Percentiles rank a stretch among this genome's conserved stretches.
These are phyloP conservation scores for Asbolus verrucosus DNA, from an alignment of 1,140 invertebrate species.

Conservation along the genomic window DNA sequence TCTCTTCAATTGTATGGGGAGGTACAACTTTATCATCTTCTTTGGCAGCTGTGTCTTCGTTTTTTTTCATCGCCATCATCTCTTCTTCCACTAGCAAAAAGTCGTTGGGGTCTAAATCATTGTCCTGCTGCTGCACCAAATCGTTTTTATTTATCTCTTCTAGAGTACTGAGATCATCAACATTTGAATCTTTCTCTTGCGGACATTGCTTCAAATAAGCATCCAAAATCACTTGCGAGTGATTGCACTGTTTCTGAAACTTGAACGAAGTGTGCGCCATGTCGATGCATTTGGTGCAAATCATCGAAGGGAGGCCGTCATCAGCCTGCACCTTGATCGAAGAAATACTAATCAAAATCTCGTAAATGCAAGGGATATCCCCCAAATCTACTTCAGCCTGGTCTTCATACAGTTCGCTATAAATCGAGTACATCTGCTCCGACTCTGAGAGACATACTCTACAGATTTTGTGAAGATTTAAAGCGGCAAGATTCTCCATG, in stretches of 20 bases:
- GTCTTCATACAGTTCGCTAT: slow-evolving; percentile 52
- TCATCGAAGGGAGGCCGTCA: slow-evolving; percentile 53
- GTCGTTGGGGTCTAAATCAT: slow-evolving; percentile 1
- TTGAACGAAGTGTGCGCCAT: slow-evolving; percentile 51
- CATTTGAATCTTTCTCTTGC: slow-evolving; percentile 2
- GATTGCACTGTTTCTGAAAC: slow-evolving; percentile 58
- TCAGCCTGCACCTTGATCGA: slow-evolving; percentile 50
- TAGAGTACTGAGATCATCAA: slow-evolving; percentile 6
- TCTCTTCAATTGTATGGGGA: background rate
- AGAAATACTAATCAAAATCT: slow-evolving; percentile 53
- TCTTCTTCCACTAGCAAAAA: background rate
- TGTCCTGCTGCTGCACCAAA: background rate
- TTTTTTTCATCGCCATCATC: no score
- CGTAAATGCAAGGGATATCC: slow-evolving; percentile 47
- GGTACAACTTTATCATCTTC: background rate
- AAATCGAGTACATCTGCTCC: slow-evolving; percentile 53
- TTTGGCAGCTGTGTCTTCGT: background rate
- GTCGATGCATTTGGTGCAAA: slow-evolving; percentile 56
- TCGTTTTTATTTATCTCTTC: background rate
- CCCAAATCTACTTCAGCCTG: slow-evolving; percentile 47
- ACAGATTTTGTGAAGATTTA: slow-evolving; percentile 48
- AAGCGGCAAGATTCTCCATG: background rate
- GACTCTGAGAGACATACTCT: slow-evolving; percentile 51
- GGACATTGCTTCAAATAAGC: slow-evolving; percentile 47
- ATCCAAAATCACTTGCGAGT: slow-evolving; percentile 53